These are phyloP conservation scores for Mesorhabditis spiculigera DNA, from an alignment of 2,888 invertebrate species.

Conservation along the genomic window DNA sequence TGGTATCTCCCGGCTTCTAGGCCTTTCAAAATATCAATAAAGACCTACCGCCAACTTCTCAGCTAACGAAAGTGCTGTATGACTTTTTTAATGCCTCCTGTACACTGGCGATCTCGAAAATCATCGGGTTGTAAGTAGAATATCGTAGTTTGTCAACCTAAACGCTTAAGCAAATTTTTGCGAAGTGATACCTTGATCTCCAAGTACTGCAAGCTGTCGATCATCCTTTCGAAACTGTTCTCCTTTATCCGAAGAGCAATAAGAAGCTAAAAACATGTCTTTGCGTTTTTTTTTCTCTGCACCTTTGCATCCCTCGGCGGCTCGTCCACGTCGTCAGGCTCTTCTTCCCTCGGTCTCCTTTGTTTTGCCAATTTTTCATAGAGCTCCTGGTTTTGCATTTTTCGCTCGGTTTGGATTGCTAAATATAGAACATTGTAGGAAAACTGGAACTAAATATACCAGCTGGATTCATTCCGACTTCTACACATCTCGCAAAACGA, in stretches of 20 bases:
- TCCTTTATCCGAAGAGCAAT: conserved; percentile 4
- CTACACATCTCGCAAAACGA: conserved; percentile 31
- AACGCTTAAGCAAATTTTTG: too few relatives aligned
- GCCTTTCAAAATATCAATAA: too few relatives aligned
- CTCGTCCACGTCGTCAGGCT: neutral
- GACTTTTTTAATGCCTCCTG: neutral
- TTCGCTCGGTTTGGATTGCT: neutral
- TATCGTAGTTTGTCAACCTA: neutral
- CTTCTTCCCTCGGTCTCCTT: neutral
- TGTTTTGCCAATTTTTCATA: neutral
- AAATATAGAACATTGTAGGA: neutral
- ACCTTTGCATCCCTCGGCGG: neutral
- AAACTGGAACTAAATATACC: conserved; percentile 17
- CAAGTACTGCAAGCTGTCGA: conserved; percentile 31
- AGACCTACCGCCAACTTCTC: neutral
- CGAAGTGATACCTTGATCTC: conserved; percentile 32
- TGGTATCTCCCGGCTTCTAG: too few relatives aligned
- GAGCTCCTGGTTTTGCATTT: neutral
- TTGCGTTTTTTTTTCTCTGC: too few relatives aligned
- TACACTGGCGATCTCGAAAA: neutral
- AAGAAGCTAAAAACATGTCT: too few relatives aligned
- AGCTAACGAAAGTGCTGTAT: neutral
- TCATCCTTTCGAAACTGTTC: conserved; percentile 17
- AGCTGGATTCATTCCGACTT: conserved; percentile 35
- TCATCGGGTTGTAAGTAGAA: neutral